phyloP scores from a whole-genome alignment of 1,140 invertebrate genomes.

The Ptiloglossa arizonensis region DNA sequence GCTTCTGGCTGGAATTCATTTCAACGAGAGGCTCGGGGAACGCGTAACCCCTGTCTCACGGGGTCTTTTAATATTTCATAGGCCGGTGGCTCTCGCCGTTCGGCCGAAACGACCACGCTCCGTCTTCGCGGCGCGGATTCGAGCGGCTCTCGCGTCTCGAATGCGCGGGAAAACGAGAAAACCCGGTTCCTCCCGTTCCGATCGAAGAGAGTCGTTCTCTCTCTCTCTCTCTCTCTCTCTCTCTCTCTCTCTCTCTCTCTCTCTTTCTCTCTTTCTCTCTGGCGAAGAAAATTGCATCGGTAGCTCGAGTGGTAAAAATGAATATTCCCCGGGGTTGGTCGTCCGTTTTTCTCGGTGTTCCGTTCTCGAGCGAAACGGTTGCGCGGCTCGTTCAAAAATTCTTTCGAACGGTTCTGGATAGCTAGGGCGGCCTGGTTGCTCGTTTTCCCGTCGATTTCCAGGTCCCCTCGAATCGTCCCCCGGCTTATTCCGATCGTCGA shows the following conservation, averaged over 20 bases:
- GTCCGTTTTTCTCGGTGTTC: no score
- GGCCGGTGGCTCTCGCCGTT: slow-evolving; percentile 29
- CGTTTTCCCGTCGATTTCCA: no score
- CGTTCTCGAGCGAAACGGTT: background rate
- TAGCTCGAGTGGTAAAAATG: no score
- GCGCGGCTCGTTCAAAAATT: background rate
- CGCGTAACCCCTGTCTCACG: slow-evolving; percentile 39
- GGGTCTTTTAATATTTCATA: slow-evolving; percentile 49
- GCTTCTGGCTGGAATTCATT: slow-evolving; percentile 34
- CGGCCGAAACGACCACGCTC: slow-evolving; percentile 42
- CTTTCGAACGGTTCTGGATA: background rate
- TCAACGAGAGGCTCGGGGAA: slow-evolving; percentile 20
- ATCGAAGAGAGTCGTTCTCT: no score
- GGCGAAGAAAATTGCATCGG: no score
- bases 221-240: no score
- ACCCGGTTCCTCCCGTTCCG: no score
- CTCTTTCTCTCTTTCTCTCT: no score
- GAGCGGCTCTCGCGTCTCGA: background rate
- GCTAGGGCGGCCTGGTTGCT: no score
- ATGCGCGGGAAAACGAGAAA: slow-evolving; percentile 1
- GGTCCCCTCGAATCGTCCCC: background rate
- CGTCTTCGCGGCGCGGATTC: slow-evolving; percentile 48
- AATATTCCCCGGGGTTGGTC: no score
- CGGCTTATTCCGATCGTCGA: background rate
- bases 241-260: no score